phyloP scores from a whole-genome alignment of 2,888 invertebrate species.

The Orthosia cruda region DNA sequence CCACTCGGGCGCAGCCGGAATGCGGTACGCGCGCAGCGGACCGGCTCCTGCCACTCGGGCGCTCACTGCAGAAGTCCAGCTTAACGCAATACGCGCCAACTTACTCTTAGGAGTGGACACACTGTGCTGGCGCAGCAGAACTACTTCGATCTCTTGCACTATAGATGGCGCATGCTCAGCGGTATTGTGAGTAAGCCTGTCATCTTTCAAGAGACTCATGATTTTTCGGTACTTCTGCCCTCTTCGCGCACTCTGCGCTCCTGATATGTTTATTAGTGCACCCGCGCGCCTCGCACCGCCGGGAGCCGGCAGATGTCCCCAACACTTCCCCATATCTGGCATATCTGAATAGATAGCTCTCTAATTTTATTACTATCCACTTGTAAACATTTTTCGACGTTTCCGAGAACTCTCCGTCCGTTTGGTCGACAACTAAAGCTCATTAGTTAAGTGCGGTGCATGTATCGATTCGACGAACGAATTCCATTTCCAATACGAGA shows the following conservation, averaged over 20 bases:
- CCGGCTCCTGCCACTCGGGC: neutral
- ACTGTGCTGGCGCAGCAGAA: no score
- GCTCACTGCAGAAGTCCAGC: slow-evolving; percentile 23
- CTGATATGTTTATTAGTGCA: slow-evolving; percentile 77
- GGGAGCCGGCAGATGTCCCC: slow-evolving; percentile 78
- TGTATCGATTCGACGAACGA: slow-evolving; percentile 65
- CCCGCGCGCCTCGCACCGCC: slow-evolving; percentile 52
- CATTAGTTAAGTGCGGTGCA: slow-evolving; percentile 62
- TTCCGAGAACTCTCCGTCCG: slow-evolving; percentile 67
- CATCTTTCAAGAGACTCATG: neutral
- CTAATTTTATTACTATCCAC: slow-evolving; percentile 79
- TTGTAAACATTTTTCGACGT: slow-evolving; percentile 70
- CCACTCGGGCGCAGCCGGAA: slow-evolving; percentile 40
- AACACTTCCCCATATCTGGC: slow-evolving; percentile 80
- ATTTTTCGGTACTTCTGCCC: slow-evolving; percentile 28
- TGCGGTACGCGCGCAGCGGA: slow-evolving; percentile 54
- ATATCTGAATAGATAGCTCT: slow-evolving; percentile 86
- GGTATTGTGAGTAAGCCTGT: neutral
- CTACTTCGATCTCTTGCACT: neutral
- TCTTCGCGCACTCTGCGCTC: slow-evolving; percentile 27
- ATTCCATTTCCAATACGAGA: slow-evolving; percentile 68
- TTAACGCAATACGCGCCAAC: neutral
- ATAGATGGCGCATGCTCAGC: neutral
- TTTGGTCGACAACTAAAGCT: slow-evolving; percentile 43
- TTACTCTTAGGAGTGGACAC: neutral